A percentile compares a stretch with the other conserved stretches of the same genome.
Conservation (phyloP, 1,140 invertebrate genomes). For the Oppia nitens region DNA sequence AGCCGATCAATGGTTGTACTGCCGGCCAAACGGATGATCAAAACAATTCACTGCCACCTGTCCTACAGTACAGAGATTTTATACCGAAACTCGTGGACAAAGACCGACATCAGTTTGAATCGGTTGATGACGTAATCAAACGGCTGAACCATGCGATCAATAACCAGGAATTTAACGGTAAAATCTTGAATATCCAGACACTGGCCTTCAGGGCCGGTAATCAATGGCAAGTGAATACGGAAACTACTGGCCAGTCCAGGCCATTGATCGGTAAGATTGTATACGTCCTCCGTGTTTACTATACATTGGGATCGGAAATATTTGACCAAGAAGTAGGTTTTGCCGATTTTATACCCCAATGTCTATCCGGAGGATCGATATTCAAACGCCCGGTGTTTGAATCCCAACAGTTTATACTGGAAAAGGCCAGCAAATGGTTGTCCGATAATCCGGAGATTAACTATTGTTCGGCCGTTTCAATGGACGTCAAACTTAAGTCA, state of each 20-base stretch:
- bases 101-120: background rate
- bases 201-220: background rate
- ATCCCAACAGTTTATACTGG: slow-evolving; percentile 17
- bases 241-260: background rate
- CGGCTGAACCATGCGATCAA: background rate
- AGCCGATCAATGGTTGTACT: background rate
- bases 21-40: background rate
- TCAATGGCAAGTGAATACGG: background rate
- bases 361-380: slow-evolving; percentile 18
- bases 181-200: background rate
- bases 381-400: slow-evolving; percentile 21
- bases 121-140: background rate
- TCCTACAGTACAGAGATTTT: background rate
- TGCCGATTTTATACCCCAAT: slow-evolving; percentile 19
- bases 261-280: background rate
- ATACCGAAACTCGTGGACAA: background rate
- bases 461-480: slow-evolving; percentile 19
- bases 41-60: background rate
- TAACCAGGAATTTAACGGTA: background rate
- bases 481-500: slow-evolving; percentile 22
- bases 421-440: slow-evolving; percentile 19
- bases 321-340: slow-evolving; percentile 16
- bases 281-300: background rate
- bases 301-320: background rate
- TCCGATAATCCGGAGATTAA: slow-evolving; percentile 17